phyloP scores from a whole-genome alignment of 1,140 invertebrate species.

The Ostrea edulis region DNA sequence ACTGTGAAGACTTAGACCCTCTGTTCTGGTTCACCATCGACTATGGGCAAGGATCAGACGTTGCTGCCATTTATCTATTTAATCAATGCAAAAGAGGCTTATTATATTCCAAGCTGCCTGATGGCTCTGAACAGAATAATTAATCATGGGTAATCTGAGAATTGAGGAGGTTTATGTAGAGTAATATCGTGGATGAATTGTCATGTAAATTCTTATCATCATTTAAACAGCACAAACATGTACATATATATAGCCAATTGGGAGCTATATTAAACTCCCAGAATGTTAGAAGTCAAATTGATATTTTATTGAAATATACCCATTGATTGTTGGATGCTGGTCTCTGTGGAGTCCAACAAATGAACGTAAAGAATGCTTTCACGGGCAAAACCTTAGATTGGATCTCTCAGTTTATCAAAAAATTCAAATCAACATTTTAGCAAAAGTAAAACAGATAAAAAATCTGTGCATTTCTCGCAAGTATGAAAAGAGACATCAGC shows the following conservation, averaged over 20 bases:
- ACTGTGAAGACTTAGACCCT: not conserved
- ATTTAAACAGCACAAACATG: not conserved
- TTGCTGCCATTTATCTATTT: not conserved
- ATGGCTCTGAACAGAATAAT: not conserved
- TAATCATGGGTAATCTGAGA: not conserved
- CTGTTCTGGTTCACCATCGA: too few species aligned
- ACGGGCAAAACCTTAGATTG: too few species aligned
- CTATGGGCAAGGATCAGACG: not conserved
- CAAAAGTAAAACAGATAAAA: too few species aligned
- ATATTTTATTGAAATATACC: not conserved
- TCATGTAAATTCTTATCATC: not conserved
- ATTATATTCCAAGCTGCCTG: not conserved
- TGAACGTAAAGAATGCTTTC: not conserved
- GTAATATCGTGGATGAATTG: not conserved
- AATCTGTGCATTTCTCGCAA: too few species aligned
- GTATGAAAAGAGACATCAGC: too few species aligned
- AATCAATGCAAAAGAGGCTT: not conserved
- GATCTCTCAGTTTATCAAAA: too few species aligned
- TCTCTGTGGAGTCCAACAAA: slow-evolving; percentile 6
- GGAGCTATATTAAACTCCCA: not conserved
- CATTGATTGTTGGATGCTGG: not conserved
- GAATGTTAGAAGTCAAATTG: not conserved
- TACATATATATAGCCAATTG: not conserved
- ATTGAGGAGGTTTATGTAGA: not conserved
- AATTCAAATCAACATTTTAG: too few species aligned